Conservation (phyloP, 2,888 invertebrate genomes). For the Mesoligia furuncula region DNA sequence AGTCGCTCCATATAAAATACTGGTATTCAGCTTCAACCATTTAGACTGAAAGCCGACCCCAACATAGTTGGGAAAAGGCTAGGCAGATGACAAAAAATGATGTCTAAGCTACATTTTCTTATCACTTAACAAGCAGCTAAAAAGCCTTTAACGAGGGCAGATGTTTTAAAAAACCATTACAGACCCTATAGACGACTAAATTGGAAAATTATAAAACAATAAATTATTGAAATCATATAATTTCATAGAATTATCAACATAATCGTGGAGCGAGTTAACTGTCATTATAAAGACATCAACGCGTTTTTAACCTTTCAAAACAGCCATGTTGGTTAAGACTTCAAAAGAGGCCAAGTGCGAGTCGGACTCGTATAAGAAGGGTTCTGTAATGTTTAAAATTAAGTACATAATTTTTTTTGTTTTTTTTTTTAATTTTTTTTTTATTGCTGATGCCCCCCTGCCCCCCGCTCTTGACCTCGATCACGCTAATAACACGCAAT, state of each 20-base stretch:
- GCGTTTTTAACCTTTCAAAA: slow-evolving; percentile 57
- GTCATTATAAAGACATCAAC: slow-evolving; percentile 77
- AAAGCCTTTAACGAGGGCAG: slow-evolving; percentile 46
- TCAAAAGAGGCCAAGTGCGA: neutral
- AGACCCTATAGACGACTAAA: slow-evolving; percentile 25
- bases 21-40: too few species aligned
- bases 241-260: slow-evolving; percentile 50
- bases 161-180: slow-evolving; percentile 58
- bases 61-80: too few species aligned
- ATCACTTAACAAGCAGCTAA: slow-evolving; percentile 11
- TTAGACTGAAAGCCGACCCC: too few species aligned
- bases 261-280: slow-evolving; percentile 34
- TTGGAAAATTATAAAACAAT: slow-evolving; percentile 54
- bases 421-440: too few species aligned
- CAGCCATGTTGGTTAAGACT: slow-evolving; percentile 4
- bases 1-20: too few species aligned
- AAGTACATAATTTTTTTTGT: too few species aligned
- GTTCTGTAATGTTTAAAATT: neutral
- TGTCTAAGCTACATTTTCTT: neutral
- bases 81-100: neutral
- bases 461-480: too few species aligned
- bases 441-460: too few species aligned
- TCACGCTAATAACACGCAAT: too few species aligned
- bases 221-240: slow-evolving; percentile 58
- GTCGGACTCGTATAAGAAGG: neutral